Conservation (phyloP, 2,888 invertebrate species). For the Furcula furcula region DNA sequence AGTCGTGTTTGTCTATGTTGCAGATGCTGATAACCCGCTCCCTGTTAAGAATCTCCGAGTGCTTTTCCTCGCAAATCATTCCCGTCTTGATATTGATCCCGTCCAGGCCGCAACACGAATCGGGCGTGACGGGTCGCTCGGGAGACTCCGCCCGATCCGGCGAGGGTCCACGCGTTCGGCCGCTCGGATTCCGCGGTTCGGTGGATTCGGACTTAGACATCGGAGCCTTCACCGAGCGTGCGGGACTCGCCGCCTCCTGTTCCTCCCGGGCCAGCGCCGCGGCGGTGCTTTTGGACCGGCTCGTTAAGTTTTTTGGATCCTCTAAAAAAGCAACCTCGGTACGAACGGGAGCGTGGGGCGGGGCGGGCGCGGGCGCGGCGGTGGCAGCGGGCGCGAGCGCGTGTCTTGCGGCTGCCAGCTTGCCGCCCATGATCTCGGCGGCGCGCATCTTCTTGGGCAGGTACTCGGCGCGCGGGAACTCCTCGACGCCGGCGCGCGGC, state of each 20-base stretch:
- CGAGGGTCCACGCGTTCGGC: constrained; percentile 57
- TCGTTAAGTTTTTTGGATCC: constrained; percentile 81
- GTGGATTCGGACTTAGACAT: constrained; percentile 64
- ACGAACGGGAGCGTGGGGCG: constrained; percentile 45
- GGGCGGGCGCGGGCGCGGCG: constrained; percentile 32
- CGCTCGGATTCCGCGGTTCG: constrained; percentile 37
- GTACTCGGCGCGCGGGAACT: constrained; percentile 61
- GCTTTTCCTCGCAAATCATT: constrained; percentile 74
- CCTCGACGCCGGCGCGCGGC: constrained; percentile 45
- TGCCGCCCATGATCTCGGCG: constrained; percentile 73
- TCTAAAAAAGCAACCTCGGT: constrained; percentile 75
- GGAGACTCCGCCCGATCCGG: constrained; percentile 56
- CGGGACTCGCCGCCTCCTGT: constrained; percentile 78
- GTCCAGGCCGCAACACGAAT: constrained; percentile 75
- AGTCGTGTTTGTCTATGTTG: constrained; percentile 89
- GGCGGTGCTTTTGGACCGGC: constrained; percentile 81
- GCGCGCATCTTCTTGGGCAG: constrained; percentile 79
- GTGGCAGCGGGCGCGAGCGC: constrained; percentile 38
- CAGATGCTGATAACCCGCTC: constrained; percentile 88
- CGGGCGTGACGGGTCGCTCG: constrained; percentile 60
- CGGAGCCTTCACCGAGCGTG: constrained; percentile 76
- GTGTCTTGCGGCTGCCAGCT: constrained; percentile 54
- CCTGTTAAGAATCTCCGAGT: constrained; percentile 81
- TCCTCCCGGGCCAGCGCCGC: constrained; percentile 81
- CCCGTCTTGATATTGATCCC: constrained; percentile 68